phyloP scores from a whole-genome alignment of 1,140 invertebrate species.

The Ylistrum balloti region DNA sequence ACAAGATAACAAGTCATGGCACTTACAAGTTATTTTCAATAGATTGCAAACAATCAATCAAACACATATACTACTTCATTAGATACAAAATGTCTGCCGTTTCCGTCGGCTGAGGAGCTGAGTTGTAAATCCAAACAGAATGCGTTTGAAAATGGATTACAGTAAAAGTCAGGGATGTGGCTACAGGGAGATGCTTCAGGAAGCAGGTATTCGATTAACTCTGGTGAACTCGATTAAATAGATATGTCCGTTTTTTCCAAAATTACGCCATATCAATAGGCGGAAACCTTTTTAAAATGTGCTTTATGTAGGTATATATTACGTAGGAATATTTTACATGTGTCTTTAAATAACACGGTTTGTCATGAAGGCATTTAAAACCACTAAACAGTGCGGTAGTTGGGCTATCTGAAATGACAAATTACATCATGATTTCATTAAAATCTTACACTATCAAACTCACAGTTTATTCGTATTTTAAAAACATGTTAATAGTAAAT shows the following conservation, averaged over 20 bases:
- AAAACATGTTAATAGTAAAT: not conserved
- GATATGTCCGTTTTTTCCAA: not conserved
- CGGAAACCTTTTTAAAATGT: not conserved
- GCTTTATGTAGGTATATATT: not conserved
- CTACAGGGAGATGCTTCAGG: not conserved
- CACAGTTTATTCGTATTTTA: not conserved
- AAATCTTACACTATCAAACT: not conserved
- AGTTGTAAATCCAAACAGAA: not conserved
- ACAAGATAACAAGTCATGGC: not conserved
- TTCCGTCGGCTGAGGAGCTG: not conserved
- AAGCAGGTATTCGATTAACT: not conserved
- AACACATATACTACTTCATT: not conserved
- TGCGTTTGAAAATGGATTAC: not conserved
- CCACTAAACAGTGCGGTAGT: not conserved
- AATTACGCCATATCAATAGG: not conserved
- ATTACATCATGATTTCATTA: not conserved
- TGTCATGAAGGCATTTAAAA: not conserved
- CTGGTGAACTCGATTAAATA: not conserved
- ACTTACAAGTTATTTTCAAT: not conserved
- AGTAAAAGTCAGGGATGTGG: not conserved
- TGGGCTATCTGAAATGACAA: not conserved
- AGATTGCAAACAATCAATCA: not conserved
- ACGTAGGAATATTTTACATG: not conserved
- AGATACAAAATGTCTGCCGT: conserved; percentile 9
- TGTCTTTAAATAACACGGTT: not conserved